Evolutionary conservation across 2,888 invertebrate species (phyloP), one percentile per base, ranked within the genome.

Genomic region (Odontothrips loti): DNA sequence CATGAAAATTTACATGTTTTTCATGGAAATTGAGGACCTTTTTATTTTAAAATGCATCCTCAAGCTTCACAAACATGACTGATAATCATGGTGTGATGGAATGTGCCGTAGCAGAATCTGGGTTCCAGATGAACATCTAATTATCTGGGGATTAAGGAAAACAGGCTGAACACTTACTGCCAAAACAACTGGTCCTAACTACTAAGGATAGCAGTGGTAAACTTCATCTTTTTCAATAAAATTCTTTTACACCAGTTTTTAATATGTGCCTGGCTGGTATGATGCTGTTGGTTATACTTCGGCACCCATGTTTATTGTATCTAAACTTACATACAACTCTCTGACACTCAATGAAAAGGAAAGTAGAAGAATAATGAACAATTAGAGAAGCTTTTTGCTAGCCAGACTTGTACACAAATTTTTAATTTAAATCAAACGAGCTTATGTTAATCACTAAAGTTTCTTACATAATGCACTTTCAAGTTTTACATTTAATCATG

Each of bases 331-430:
- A 20, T 20, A 58, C 6, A 17, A 75, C 68, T 75, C 8, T 75
- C 12, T 12, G 27, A 75, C 68, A 75, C 68, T 75, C 68, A 23
- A 23, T 75, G 68, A 75, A 75, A 75, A 75, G 68, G 68, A 75
- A 75, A 75, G 68, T 75, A 75, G 27, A 75, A 75, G 68, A 75
- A 75, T 75, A 75, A 27, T 75, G 68, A 75, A 75, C 68, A 75
- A 75, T 75, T 27, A 75, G 68, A 75, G 23, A 75, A 75, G 68
- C 68, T 12, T 75, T 75, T 23, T 27, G 58, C 68, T 75, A 11
- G 23, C 68, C 68, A 27, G 68, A 75, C 68, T 75, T 75, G 12
- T 68, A 43, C 34, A 43, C 34, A 43, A 43, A 43, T 68, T 68
- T 68, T 68, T 68, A 20, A n/a, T 68, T 68, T 23, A 11, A 68